Evolutionary conservation across 2,113 vertebrate genomes (phyloP).

Genomic region (Struthio camelus): DNA sequence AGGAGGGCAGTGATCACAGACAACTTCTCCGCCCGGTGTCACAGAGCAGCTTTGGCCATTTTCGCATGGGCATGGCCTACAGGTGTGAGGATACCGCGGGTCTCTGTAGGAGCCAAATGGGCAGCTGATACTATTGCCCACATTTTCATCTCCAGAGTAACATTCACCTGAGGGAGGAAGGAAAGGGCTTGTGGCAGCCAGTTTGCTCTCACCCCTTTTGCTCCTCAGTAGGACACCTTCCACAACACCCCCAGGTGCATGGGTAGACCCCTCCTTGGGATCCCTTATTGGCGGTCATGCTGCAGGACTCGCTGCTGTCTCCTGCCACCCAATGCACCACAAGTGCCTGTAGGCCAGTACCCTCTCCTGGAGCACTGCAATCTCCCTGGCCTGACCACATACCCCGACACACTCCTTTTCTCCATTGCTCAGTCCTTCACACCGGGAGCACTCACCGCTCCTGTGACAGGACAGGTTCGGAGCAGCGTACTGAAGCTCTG

Average conservation of each 20-base stretch:
- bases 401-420: rapidly evolving
- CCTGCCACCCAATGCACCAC: background rate
- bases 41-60: slow-evolving; percentile 78
- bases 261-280: background rate
- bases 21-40: slow-evolving; percentile 54
- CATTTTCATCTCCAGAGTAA: slow-evolving; percentile 81
- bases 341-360: rapidly evolving
- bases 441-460: background rate
- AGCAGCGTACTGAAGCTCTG: background rate
- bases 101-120: slow-evolving; percentile 82
- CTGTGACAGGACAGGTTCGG: background rate
- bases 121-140: slow-evolving; percentile 66
- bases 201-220: background rate
- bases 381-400: background rate
- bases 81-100: slow-evolving; percentile 54
- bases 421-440: background rate
- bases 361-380: background rate
- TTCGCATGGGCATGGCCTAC: slow-evolving; percentile 83
- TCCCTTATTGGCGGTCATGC: background rate
- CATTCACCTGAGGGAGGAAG: slow-evolving; percentile 81
- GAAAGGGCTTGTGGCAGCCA: background rate
- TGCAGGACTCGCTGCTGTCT: no score
- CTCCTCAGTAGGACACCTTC: rapidly evolving
- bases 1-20: slow-evolving; percentile 81
- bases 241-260: background rate